These are phyloP conservation scores for Astropecten irregularis DNA, from an alignment of 53 echinoderm and acorn worm species.

Conservation along the genomic window DNA sequence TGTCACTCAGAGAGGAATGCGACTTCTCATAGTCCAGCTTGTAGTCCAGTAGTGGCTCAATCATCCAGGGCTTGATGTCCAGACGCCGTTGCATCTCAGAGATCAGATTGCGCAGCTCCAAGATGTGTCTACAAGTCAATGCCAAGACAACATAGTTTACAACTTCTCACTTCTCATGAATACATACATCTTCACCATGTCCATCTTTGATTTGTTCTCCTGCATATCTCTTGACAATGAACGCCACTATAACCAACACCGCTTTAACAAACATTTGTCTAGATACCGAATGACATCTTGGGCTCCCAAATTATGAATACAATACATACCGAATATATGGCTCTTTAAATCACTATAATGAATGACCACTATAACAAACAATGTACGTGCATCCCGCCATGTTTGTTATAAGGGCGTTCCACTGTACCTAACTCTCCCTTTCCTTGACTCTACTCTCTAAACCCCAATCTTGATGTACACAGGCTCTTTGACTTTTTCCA, in stretches of 20 bases:
- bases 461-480: too few relatives aligned
- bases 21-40: slow-evolving; percentile 87
- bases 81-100: slow-evolving; percentile 92
- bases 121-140: slow-evolving; percentile 69
- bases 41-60: slow-evolving; percentile 88
- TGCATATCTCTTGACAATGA: background rate
- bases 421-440: too few relatives aligned
- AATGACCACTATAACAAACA: too few relatives aligned
- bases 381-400: too few relatives aligned
- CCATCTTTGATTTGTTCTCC: background rate
- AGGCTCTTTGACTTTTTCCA: too few relatives aligned
- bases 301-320: too few relatives aligned
- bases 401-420: too few relatives aligned
- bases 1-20: slow-evolving; percentile 84
- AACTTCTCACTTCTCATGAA: background rate
- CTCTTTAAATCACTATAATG: too few relatives aligned
- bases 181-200: background rate
- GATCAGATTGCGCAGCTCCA: slow-evolving; percentile 90
- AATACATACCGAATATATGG: too few relatives aligned
- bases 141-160: background rate
- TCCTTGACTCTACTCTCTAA: too few relatives aligned
- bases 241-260: background rate
- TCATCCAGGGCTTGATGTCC: slow-evolving; percentile 99
- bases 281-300: background rate
- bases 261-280: background rate